Conservation (phyloP, 2,113 vertebrate species). For the Rhipidura dahli region DNA sequence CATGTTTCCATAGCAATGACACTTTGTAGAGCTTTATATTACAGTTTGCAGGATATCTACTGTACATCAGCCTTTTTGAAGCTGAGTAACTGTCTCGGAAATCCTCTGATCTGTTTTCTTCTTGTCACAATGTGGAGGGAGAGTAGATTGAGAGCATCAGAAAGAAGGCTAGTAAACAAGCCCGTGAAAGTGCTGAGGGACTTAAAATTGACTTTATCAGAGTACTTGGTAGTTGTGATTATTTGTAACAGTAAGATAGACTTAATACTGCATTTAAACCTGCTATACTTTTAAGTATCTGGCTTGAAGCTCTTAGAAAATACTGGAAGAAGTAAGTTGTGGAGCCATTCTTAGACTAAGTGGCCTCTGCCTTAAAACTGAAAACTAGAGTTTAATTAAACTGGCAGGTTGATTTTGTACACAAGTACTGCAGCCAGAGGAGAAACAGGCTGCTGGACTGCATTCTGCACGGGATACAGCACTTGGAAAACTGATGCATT, state of each 20-base stretch:
- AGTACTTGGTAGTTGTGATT: background rate
- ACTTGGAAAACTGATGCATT: background rate
- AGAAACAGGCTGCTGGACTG: background rate
- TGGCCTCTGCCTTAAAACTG: constrained; percentile 1
- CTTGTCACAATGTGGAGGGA: background rate
- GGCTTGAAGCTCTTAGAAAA: background rate
- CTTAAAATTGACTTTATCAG: background rate
- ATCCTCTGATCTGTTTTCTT: background rate
- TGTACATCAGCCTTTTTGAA: background rate
- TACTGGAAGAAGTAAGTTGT: background rate
- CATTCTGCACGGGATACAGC: background rate
- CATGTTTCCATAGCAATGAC: constrained; percentile 35
- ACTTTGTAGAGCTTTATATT: constrained; percentile 9
- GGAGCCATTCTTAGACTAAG: background rate
- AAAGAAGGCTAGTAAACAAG: background rate
- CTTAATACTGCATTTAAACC: background rate
- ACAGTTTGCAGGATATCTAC: background rate
- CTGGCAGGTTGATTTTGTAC: background rate
- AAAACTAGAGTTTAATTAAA: constrained; percentile 5
- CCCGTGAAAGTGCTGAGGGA: background rate
- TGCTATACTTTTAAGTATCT: background rate
- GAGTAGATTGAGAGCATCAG: background rate
- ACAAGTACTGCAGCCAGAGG: background rate
- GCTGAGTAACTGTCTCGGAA: background rate
- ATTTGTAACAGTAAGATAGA: background rate